These are phyloP conservation scores for Pandemis heparana DNA, from an alignment of 2,888 invertebrate genomes.

Conservation along the genomic window DNA sequence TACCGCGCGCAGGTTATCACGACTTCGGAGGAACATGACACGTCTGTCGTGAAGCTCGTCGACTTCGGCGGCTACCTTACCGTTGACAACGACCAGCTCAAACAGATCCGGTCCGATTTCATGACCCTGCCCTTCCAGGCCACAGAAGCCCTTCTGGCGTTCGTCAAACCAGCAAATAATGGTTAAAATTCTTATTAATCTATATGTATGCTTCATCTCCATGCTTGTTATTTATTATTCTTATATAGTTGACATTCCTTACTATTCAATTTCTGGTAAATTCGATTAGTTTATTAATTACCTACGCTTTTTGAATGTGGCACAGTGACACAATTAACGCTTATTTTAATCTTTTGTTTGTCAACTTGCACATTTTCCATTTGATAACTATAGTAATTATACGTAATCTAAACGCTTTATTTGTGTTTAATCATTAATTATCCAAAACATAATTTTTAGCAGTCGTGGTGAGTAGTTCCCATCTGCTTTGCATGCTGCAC, in stretches of 20 bases:
- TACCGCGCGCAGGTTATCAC: constrained; percentile 93
- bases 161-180: constrained; percentile 93
- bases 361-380: background rate
- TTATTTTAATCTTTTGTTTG: background rate
- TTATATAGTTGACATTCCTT: background rate
- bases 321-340: background rate
- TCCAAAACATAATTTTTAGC: background rate
- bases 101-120: constrained; percentile 97
- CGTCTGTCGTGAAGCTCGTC: constrained; percentile 94
- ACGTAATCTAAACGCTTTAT: background rate
- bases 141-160: constrained; percentile 96
- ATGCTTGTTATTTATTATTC: constrained; percentile 7
- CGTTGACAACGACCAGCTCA: constrained; percentile 90
- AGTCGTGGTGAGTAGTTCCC: constrained; percentile 12
- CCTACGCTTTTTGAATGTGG: constrained; percentile 4
- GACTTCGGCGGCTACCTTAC: constrained; percentile 98
- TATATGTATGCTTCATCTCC: constrained; percentile 24
- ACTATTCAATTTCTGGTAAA: constrained; percentile 7
- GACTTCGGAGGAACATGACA: constrained; percentile 88
- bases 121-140: constrained; percentile 98
- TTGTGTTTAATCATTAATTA: background rate
- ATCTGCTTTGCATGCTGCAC: constrained; percentile 12
- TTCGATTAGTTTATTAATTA: constrained; percentile 7
- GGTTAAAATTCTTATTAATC: constrained; percentile 59
- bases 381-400: constrained; percentile 6